Base-by-base conservation (phyloP, 2,888 invertebrate genomes). In the Cabera pusaria region DNA sequence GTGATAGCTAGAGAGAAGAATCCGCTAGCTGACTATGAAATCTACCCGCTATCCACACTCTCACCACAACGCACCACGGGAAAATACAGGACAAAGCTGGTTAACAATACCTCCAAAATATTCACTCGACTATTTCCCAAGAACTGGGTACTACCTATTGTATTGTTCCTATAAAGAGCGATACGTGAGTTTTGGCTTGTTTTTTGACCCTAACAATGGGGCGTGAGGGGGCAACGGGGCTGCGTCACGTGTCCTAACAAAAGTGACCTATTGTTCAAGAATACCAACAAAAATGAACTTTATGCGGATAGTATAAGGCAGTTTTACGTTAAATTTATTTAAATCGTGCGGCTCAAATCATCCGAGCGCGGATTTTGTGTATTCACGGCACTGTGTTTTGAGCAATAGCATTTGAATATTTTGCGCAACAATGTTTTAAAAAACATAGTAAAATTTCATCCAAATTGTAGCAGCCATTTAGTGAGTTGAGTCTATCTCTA, bases 191-290 rank as follows among this genome's bases (percentile, higher is more conserved):
- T 84, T 75, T 62, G 72, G 75, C 71, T 66, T 75, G 76, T 81
- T 81, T 82, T 84, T 78, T 81, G 76, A 78, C 75, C 74, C 70
- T 71, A 71, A 80, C 77, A 78, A 77, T 69, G 58, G 65, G 53
- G 63, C 59, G 55, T 50, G 55, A 51, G 67, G 60, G 69, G 65
- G 59, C 56, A 63, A 51, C 49, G 55, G 66, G 61, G 62, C 40
- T n/a, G 49, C 50, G 83, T 64, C 86, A 85, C 86, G 86, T 83
- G 79, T 68, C 77, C 22, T 33, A 31, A 39, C 37, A 25, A 33
- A 41, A 43, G 43, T 45, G 43, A 44, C 41, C 44, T 46, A 61
- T 64, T 66, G 62, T 62, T 34, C 10, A 2, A 1, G 1, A 10
- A 22, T 2, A 10, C 35, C 43, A 11, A 19, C 27, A 5, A 58